Percentiles rank a stretch among this genome's conserved stretches.
Conservation (phyloP, 1,140 invertebrate genomes). For the Cydia strobilella region DNA sequence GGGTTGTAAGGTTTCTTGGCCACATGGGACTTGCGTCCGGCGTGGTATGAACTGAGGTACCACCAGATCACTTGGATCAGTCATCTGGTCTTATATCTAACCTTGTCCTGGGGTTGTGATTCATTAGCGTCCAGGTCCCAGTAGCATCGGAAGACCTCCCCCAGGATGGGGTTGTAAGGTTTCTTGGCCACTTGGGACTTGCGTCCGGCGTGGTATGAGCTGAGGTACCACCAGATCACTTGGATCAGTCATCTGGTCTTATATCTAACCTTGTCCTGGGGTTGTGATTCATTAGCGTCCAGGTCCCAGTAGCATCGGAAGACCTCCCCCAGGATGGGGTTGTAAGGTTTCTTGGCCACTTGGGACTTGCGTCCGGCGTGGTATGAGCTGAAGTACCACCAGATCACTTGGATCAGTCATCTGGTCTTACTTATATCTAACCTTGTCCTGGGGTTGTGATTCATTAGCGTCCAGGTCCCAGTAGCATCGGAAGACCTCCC, state of each 20-base stretch:
- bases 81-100: conserved; percentile 89
- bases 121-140: conserved; percentile 84
- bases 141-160: conserved; percentile 95
- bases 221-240: conserved; percentile 94
- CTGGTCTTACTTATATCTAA: conserved; percentile 93
- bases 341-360: no score
- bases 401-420: conserved; percentile 85
- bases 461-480: no score
- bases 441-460: no score
- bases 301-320: conserved; percentile 95
- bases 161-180: conserved; percentile 98
- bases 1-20: conserved; percentile 99
- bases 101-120: conserved; percentile 55
- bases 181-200: conserved; percentile 97
- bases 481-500: no score
- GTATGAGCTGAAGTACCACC: conserved; percentile 98
- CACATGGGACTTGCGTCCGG: conserved; percentile 94
- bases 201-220: conserved; percentile 97
- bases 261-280: conserved; percentile 52
- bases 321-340: conserved; percentile 96
- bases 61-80: conserved; percentile 90
- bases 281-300: conserved; percentile 53
- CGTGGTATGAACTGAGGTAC: conserved; percentile 96
- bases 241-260: conserved; percentile 75
- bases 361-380: conserved; percentile 97